A percentile compares a stretch with the other conserved stretches of the same genome.
Conservation (phyloP, 1,140 invertebrate genomes). For the Rhopalosiphum maidis region DNA sequence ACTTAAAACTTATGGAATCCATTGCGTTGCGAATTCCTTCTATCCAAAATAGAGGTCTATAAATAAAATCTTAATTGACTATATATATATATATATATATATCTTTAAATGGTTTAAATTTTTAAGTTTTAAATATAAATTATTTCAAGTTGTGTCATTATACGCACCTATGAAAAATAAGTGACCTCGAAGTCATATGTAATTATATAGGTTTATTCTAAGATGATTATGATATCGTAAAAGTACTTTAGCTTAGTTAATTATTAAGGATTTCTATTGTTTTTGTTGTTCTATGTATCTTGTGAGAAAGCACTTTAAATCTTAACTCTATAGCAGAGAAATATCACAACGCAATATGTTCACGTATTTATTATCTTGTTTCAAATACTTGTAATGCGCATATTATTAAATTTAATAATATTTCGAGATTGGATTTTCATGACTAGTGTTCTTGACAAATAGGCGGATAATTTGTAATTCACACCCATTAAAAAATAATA, state of each 20-base stretch:
- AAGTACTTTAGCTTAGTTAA: neutral
- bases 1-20: neutral
- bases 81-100: neutral
- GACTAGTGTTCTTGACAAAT: neutral
- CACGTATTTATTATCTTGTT: neutral
- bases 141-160: neutral
- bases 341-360: neutral
- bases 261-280: constrained; percentile 1
- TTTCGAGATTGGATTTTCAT: neutral
- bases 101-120: neutral
- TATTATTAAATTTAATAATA: neutral
- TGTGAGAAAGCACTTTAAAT: neutral
- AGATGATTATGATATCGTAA: neutral
- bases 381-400: neutral
- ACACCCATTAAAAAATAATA: neutral
- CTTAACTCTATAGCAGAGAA: neutral
- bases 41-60: neutral
- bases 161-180: neutral
- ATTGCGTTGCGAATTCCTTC: neutral
- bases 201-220: neutral
- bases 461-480: neutral
- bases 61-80: neutral
- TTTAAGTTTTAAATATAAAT: neutral
- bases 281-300: neutral
- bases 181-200: neutral